These are phyloP conservation scores for Bombus polaris DNA, from an alignment of 1,140 invertebrate genomes.

Conservation along the genomic window DNA sequence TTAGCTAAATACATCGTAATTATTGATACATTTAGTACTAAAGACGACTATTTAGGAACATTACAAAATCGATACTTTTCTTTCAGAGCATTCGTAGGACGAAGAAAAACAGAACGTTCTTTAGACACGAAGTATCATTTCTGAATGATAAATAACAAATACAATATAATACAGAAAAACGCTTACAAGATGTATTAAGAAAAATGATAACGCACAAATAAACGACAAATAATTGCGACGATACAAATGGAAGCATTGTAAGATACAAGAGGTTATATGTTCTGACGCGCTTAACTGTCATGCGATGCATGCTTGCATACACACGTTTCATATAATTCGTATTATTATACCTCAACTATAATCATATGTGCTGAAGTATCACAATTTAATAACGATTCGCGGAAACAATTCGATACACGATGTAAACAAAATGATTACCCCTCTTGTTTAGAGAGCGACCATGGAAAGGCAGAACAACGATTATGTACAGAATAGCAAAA, in stretches of 20 bases:
- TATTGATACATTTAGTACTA: not conserved
- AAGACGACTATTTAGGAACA: conserved; percentile 37
- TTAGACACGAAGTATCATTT: not conserved
- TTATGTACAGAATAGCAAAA: conserved; percentile 45
- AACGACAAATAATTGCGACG: too few species aligned
- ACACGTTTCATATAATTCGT: conserved; percentile 18
- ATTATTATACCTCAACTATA: not conserved
- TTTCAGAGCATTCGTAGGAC: not conserved
- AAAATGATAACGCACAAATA: too few species aligned
- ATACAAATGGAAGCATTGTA: conserved; percentile 17
- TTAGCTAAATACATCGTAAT: not conserved
- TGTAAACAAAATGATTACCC: conserved; percentile 66
- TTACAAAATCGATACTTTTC: conserved; percentile 34
- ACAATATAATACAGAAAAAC: too few species aligned
- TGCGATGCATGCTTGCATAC: conserved; percentile 25
- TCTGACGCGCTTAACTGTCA: conserved; percentile 33
- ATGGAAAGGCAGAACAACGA: conserved; percentile 55
- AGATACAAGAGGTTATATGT: conserved; percentile 50
- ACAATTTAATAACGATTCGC: not conserved
- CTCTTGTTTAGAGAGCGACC: conserved; percentile 49
- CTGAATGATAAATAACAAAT: not conserved
- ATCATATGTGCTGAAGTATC: not conserved
- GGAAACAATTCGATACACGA: not conserved
- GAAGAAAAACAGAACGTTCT: not conserved
- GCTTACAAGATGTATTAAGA: too few species aligned